phyloP scores from a whole-genome alignment of 1,140 invertebrate genomes.

The Reticulitermes speratus region DNA sequence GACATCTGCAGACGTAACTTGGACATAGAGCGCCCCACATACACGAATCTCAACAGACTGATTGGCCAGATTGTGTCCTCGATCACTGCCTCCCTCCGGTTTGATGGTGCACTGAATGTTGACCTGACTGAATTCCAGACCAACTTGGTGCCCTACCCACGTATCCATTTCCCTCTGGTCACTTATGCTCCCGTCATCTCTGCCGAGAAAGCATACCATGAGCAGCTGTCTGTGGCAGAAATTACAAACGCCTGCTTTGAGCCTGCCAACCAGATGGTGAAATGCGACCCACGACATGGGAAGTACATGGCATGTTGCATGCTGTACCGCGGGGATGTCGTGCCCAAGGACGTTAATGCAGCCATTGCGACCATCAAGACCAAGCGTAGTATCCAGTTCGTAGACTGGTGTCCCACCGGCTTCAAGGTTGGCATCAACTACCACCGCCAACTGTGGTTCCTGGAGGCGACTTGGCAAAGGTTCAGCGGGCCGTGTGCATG shows the following conservation, averaged over 20 bases:
- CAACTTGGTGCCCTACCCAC: constrained; percentile 81
- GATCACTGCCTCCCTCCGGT: constrained; percentile 80
- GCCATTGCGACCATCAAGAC: constrained; percentile 84
- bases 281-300: constrained; percentile 84
- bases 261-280: constrained; percentile 90
- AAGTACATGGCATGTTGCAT: constrained; percentile 90
- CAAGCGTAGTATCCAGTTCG: constrained; percentile 82
- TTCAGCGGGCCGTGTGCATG: constrained; percentile 72
- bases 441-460: constrained; percentile 80
- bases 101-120: constrained; percentile 68
- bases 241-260: constrained; percentile 91
- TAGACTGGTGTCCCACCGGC: constrained; percentile 89
- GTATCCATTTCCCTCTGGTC: constrained; percentile 80
- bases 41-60: constrained; percentile 73
- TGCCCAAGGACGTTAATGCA: constrained; percentile 70
- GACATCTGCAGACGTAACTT: constrained; percentile 87
- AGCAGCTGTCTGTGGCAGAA: constrained; percentile 78
- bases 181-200: constrained; percentile 85
- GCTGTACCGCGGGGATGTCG: constrained; percentile 64
- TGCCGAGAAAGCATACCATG: constrained; percentile 84
- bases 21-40: constrained; percentile 82
- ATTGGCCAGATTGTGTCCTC: constrained; percentile 86
- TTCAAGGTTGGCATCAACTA: constrained; percentile 80
- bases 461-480: constrained; percentile 76
- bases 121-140: constrained; percentile 82